These are phyloP conservation scores for Drosophila kepulauana DNA, from an alignment of 1,140 invertebrate species.

Conservation along the genomic window DNA sequence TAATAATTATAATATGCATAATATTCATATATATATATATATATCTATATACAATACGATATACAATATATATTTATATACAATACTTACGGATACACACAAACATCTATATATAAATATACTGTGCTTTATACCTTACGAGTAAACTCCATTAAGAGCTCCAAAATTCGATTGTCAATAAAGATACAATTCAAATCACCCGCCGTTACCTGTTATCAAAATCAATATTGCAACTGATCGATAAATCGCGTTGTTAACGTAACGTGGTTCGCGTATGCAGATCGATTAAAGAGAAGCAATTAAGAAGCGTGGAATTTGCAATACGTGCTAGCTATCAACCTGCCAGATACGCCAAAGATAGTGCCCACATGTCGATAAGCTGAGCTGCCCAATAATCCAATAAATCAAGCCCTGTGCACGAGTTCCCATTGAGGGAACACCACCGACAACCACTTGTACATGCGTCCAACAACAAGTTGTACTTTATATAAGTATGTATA, in stretches of 20 bases:
- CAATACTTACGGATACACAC: conserved; percentile 57
- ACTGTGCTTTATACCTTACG: conserved; percentile 73
- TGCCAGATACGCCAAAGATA: conserved; percentile 13
- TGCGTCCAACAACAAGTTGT: not conserved
- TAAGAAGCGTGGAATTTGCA: conserved; percentile 1
- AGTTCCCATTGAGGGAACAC: conserved; percentile 1
- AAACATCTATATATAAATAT: conserved; percentile 36
- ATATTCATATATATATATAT: conserved; percentile 56
- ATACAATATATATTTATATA: conserved; percentile 62
- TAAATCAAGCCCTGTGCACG: conserved; percentile 6
- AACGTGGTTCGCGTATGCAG: not conserved
- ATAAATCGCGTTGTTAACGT: not conserved
- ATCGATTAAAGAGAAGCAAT: not conserved
- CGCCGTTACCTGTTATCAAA: no score
- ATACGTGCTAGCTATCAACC: not conserved
- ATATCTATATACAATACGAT: conserved; percentile 46
- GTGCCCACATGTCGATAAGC: conserved; percentile 7
- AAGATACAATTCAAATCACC: conserved; percentile 85
- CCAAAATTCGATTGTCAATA: conserved; percentile 78
- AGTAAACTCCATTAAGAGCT: conserved; percentile 66
- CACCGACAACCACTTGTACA: not conserved
- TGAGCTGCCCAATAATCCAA: not conserved
- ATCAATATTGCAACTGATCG: no score
- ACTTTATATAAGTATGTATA: not conserved
- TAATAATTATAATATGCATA: conserved; percentile 56